Base-by-base conservation (phyloP, 2,113 vertebrate genomes). In the Crotalus horridus region DNA sequence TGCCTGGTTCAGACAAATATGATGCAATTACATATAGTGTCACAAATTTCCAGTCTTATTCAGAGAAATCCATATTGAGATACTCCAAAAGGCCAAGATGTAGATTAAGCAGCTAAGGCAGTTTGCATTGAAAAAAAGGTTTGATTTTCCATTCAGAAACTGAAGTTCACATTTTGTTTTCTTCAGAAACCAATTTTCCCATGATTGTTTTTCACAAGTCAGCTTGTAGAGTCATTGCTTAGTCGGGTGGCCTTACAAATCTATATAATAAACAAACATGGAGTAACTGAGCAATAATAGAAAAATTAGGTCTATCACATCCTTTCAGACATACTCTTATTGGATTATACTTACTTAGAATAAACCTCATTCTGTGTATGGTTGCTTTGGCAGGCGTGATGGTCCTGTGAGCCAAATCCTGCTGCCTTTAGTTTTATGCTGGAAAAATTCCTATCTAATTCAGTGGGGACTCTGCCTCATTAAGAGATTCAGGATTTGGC, bases 271-370 rank as follows among this genome's bases (percentile, higher is more conserved):
- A 94, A 95, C 88, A 39, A 90, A 8, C 43, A 61, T 20, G 95
- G 94, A 93, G 69, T 58, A 53, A 85, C 54, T 64, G 59, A 93
- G 90, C 95, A 93, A 94, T 93, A 95, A 92, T 96, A 86, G 86
- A 92, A 87, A 96, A 96, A 97, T 96, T 95, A 97, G 95, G 90
- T 53, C 93, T 96, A 97, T 96, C 96, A 95, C 43, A 90, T 91
- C 96, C 94, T 96, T 96, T 96, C 96, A 96, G 94, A 97, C 95
- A 96, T 96, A 97, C 96, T 97, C 95, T 96, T 95, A 97, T 95
- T 96, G 97, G 97, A 97, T 97, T 97, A 97, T 96, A 95, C 92
- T 96, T 96, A 92, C 96, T 97, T 96, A 97, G 96, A 97, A 97
- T 96, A 96, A 96, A 96, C 95, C 96, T 95, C 89, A 96, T 96